These are phyloP conservation scores for Macrosteles quadrilineatus DNA, from an alignment of 1,140 invertebrate genomes.

Conservation along the genomic window DNA sequence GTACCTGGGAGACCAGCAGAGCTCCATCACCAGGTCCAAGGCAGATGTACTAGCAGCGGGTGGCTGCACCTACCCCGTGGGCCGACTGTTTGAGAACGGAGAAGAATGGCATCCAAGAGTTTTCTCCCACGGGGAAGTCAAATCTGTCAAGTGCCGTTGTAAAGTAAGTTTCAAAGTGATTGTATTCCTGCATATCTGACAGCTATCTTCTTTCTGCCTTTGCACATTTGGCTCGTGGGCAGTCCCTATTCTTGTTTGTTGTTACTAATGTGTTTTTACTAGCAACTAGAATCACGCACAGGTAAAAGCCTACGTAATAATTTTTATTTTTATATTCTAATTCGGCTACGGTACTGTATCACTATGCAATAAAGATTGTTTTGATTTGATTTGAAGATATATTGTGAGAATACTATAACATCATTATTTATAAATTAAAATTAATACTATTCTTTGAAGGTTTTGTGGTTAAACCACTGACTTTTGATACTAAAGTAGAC, in stretches of 20 bases:
- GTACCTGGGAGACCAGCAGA: conserved; percentile 38
- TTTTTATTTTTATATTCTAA: no score
- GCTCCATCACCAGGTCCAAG: conserved; percentile 46
- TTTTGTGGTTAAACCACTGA: no score
- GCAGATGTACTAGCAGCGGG: conserved; percentile 71
- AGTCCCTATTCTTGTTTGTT: neutral
- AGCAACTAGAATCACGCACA: no score
- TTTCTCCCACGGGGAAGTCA: conserved; percentile 78
- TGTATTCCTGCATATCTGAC: conserved; percentile 5
- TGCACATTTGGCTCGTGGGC: neutral
- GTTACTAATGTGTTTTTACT: conserved; percentile 10
- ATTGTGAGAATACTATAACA: no score
- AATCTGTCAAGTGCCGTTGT: conserved; percentile 84
- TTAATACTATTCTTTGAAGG: no score
- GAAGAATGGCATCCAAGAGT: conserved; percentile 83
- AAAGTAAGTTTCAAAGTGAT: conserved; percentile 76
- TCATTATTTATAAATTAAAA: no score
- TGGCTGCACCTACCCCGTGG: conserved; percentile 72
- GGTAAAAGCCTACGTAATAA: no score
- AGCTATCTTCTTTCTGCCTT: conserved; percentile 10
- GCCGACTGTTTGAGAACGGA: conserved; percentile 73
- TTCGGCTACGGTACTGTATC: no score
- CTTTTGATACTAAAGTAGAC: no score
- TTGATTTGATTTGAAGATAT: no score
- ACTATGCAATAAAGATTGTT: no score